A percentile compares a stretch with the other conserved stretches of the same genome.
Conservation (phyloP, 2,113 vertebrate species). For the Motacilla alba region DNA sequence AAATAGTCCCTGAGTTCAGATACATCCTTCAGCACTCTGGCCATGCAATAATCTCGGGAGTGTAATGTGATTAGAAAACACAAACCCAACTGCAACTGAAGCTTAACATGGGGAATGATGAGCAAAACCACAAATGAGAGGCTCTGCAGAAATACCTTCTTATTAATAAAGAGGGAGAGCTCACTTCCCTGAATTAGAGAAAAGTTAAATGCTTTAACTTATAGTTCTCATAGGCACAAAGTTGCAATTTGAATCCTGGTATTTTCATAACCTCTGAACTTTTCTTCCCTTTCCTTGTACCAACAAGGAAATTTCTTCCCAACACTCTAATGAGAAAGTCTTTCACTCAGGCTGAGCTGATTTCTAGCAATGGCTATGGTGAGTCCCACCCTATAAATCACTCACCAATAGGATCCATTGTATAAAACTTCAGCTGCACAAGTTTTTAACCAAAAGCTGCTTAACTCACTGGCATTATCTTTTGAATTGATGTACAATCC, state of each 20-base stretch:
- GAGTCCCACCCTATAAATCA: background rate
- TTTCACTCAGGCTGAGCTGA: background rate
- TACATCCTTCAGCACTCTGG: background rate
- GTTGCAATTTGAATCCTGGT: background rate
- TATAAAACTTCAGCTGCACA: background rate
- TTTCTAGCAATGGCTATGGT: background rate
- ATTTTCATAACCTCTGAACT: background rate
- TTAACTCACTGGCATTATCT: background rate
- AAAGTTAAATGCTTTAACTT: background rate
- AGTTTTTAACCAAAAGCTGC: background rate
- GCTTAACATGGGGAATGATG: background rate
- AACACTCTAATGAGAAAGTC: background rate
- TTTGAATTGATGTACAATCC: background rate
- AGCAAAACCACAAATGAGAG: background rate
- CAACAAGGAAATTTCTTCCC: background rate
- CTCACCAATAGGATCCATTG: background rate
- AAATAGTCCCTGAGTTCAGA: background rate
- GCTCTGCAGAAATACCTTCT: background rate
- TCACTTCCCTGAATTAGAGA: background rate
- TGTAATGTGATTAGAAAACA: background rate
- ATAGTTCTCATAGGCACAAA: background rate
- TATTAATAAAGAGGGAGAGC: background rate
- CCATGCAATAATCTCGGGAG: background rate
- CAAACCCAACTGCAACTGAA: background rate
- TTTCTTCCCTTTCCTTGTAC: background rate